Conservation (phyloP, 2,888 invertebrate species). For the Dolichomitus sp. region DNA sequence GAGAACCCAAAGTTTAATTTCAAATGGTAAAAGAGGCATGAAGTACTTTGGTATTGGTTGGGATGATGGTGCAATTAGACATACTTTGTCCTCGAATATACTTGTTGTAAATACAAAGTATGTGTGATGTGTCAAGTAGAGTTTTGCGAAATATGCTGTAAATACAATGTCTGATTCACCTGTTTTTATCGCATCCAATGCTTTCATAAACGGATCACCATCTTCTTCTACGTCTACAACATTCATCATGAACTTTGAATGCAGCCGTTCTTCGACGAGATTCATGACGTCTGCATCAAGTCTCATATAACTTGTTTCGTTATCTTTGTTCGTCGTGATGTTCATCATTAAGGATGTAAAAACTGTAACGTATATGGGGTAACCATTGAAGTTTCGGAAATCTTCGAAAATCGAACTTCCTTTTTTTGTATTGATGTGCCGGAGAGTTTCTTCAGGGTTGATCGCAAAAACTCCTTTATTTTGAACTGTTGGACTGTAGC, state of each 20-base stretch:
- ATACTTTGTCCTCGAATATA: constrained; percentile 73
- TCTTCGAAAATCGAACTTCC: constrained; percentile 6
- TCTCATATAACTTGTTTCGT: constrained; percentile 36
- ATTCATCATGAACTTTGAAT: constrained; percentile 66
- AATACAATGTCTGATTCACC: constrained; percentile 68
- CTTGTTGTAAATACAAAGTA: constrained; percentile 70
- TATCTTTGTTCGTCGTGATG: constrained; percentile 32
- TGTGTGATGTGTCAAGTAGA: constrained; percentile 48
- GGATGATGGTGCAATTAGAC: constrained; percentile 72
- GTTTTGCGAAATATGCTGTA: constrained; percentile 72
- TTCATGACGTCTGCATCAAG: constrained; percentile 70
- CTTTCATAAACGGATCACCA: constrained; percentile 72
- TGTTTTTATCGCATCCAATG: constrained; percentile 63
- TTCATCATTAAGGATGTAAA: constrained; percentile 70
- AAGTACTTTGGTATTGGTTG: constrained; percentile 72
- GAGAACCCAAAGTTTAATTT: constrained; percentile 69
- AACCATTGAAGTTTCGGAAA: constrained; percentile 8
- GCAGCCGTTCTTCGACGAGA: constrained; percentile 66
- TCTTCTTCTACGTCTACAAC: constrained; percentile 21
- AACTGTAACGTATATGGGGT: constrained; percentile 53
- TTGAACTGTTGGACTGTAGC: not conserved
- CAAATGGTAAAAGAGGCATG: constrained; percentile 75
- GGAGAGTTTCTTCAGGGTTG: not conserved
- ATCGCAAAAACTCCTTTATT: not conserved
- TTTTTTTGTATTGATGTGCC: not conserved